These are phyloP conservation scores for Picathartes gymnocephalus DNA, from an alignment of 2,113 vertebrate genomes.

Conservation along the genomic window DNA sequence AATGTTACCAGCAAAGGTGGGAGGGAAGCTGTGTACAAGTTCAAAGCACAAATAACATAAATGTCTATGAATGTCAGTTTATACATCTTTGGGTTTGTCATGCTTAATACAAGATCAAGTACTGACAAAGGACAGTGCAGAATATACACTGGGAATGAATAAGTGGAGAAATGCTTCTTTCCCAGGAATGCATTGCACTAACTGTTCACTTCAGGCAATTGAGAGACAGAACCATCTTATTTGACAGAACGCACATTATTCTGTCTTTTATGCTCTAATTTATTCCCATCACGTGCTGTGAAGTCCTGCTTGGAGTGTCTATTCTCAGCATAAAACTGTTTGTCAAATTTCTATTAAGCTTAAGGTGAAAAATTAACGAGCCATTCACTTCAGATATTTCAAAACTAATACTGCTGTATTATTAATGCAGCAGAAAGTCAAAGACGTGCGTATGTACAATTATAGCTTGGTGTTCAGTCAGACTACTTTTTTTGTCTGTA, in stretches of 20 bases:
- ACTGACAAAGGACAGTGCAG: background rate
- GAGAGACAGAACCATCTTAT: background rate
- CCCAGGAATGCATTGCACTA: background rate
- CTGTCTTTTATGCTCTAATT: background rate
- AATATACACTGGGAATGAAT: background rate
- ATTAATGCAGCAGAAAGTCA: conserved; percentile 54
- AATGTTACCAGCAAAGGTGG: background rate
- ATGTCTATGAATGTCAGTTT: background rate
- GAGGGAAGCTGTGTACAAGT: background rate
- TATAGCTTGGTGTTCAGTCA: background rate
- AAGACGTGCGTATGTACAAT: background rate
- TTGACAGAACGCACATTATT: background rate
- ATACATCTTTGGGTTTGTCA: background rate
- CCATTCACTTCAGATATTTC: conserved; percentile 65
- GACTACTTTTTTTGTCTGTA: background rate
- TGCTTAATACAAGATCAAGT: background rate
- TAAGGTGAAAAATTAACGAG: conserved; percentile 76
- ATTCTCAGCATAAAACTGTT: conserved; percentile 57
- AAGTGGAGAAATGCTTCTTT: background rate
- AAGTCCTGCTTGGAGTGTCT: conserved; percentile 50
- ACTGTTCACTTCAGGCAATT: background rate
- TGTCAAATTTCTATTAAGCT: conserved; percentile 71
- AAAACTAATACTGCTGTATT: conserved; percentile 64
- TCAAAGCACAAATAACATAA: background rate
- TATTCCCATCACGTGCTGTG: conserved; percentile 3